Conservation (phyloP, 2,888 invertebrate genomes). For the Megamerina dolium region DNA sequence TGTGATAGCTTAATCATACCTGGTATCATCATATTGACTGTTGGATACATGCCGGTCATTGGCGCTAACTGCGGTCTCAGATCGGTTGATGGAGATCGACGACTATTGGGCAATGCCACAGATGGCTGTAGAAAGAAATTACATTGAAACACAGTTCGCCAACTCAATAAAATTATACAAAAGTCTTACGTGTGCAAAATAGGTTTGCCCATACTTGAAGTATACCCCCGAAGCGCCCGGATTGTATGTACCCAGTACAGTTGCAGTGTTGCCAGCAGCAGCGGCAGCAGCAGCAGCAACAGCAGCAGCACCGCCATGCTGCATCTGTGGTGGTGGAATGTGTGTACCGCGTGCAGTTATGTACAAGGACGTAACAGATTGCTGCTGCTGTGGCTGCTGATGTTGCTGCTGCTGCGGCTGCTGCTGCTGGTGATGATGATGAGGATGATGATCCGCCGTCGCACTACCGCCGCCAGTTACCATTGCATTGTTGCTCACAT, state of each 20-base stretch:
- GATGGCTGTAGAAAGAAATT: conserved; percentile 35
- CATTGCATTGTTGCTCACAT: conserved; percentile 27
- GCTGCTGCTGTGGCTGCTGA: conserved; percentile 11
- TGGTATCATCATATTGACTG: conserved; percentile 49
- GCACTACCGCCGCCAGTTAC: conserved; percentile 26
- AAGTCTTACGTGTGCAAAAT: conserved; percentile 47
- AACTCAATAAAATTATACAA: no score
- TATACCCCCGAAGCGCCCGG: conserved; percentile 47
- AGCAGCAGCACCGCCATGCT: conserved; percentile 27
- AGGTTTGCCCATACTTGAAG: conserved; percentile 49
- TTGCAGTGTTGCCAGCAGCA: conserved; percentile 28
- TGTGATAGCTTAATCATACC: conserved; percentile 27
- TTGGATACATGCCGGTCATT: conserved; percentile 48
- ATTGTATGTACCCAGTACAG: conserved; percentile 53
- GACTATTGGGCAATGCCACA: conserved; percentile 47
- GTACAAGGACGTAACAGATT: conserved; percentile 35
- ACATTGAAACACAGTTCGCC: no score
- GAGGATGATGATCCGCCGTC: conserved; percentile 9
- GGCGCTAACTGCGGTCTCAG: conserved; percentile 47
- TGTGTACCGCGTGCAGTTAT: conserved; percentile 42
- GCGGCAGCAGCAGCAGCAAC: conserved; percentile 32
- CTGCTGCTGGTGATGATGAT: no score
- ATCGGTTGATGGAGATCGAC: conserved; percentile 47
- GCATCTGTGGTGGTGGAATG: conserved; percentile 43
- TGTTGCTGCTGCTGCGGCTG: conserved; percentile 21